Percentiles rank a stretch among this genome's conserved stretches.
Evolutionary conservation across 2,888 invertebrate species (phyloP).

Genomic region (Coenonympha arcania): DNA sequence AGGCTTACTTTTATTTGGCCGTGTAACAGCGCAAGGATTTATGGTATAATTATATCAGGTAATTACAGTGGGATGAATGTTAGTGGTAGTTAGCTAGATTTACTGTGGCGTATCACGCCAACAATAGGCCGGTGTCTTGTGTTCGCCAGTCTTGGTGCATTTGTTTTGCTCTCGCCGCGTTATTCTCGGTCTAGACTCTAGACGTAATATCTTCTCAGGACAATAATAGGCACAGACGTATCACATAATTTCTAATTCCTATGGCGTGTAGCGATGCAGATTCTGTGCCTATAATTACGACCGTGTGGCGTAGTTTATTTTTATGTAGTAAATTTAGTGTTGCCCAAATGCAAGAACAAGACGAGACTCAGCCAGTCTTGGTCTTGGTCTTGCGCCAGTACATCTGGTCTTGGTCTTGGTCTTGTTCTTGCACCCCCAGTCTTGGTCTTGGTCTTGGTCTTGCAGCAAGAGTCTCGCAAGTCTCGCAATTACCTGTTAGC

Average conservation of each 20-base stretch:
- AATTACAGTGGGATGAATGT: conserved; percentile 54
- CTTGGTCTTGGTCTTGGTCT: too few relatives aligned
- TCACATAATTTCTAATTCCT: conserved; percentile 37
- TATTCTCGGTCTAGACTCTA: conserved; percentile 70
- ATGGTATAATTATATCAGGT: conserved; percentile 56
- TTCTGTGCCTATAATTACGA: conserved; percentile 1
- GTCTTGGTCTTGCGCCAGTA: too few relatives aligned
- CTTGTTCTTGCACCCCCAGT: too few relatives aligned
- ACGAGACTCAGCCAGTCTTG: too few relatives aligned
- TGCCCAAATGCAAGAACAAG: too few relatives aligned
- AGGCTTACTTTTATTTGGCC: not conserved
- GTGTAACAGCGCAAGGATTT: conserved; percentile 34
- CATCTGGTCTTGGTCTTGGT: too few relatives aligned
- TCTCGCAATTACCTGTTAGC: too few relatives aligned
- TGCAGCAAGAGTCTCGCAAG: too few relatives aligned
- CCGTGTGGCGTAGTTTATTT: not conserved
- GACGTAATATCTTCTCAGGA: conserved; percentile 63
- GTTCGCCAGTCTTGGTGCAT: conserved; percentile 35
- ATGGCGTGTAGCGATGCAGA: not conserved
- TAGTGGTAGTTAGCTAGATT: conserved; percentile 36
- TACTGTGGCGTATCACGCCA: conserved; percentile 61
- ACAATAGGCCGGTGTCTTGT: conserved; percentile 61
- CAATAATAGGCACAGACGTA: conserved; percentile 46
- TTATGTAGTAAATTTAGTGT: not conserved
- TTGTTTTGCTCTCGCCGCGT: conserved; percentile 62